Conservation (phyloP, 2,888 invertebrate species). For the Diarsia mendica region DNA sequence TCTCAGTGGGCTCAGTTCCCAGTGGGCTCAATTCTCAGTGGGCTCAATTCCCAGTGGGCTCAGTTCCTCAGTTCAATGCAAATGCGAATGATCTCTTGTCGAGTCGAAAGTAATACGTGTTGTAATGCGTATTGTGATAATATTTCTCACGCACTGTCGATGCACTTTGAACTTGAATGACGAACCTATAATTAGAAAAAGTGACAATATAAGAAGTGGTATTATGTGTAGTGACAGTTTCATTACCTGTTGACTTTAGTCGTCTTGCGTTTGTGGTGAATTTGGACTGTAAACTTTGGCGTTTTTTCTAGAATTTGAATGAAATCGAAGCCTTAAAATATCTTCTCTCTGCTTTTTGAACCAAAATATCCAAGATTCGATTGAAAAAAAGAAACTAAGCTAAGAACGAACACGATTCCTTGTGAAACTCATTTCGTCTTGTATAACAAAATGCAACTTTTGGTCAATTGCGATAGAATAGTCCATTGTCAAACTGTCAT, state of each 20-base stretch:
- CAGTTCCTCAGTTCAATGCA: constrained; percentile 19
- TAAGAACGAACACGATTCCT: not conserved
- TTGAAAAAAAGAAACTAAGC: not conserved
- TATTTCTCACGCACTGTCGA: constrained; percentile 72
- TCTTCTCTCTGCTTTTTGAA: not conserved
- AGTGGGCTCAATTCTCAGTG: constrained; percentile 1
- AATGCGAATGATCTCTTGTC: constrained; percentile 43
- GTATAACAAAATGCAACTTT: not conserved
- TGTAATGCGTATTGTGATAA: constrained; percentile 67
- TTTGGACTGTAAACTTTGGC: not conserved
- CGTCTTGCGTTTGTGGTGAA: not conserved
- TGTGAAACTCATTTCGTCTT: not conserved
- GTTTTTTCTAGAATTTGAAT: not conserved
- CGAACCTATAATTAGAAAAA: constrained; percentile 66
- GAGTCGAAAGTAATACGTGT: constrained; percentile 68
- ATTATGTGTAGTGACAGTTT: constrained; percentile 9
- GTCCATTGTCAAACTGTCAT: constrained; percentile 6
- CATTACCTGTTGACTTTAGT: not conserved
- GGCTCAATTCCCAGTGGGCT: constrained; percentile 12
- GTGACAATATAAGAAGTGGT: constrained; percentile 35
- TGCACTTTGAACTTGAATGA: constrained; percentile 73
- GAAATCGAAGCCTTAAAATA: not conserved
- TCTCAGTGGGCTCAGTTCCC: constrained; percentile 5
- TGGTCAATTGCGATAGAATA: not conserved
- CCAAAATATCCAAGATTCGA: not conserved